Base-by-base conservation (phyloP, 2,888 invertebrate genomes). In the Rhagonycha lutea region DNA sequence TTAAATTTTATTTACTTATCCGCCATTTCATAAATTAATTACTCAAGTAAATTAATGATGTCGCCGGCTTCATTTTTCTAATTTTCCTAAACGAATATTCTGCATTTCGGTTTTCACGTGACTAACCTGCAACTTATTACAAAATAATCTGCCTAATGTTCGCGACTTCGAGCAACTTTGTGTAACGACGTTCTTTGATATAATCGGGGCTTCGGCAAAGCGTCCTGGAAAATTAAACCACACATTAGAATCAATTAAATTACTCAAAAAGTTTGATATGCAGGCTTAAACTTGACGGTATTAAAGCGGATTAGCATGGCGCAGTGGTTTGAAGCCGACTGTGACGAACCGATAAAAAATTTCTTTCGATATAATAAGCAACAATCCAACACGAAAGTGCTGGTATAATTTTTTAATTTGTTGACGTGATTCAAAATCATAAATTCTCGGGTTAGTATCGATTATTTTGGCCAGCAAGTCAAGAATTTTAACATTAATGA, bases 351-450 rank as follows among this genome's bases (percentile, higher is more conserved):
- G 2, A n/a, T 4, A 7, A n/a, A n/a, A n/a, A n/a, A n/a, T n/a
- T n/a, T 47, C 47, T n/a, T n/a, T 47, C n/a, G 4, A 12, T 28
- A 9, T 28, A 0, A 7, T 4, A 11, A 29, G 0, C 12, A 18
- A 18, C 1, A 18, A 18, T 18, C 12, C n/a, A 5, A 32, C 32
- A 32, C 32, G n/a, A 32, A 32, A 29, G 28, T 8, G 28, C 28
- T 9, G 28, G 9, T 28, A 28, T 28, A 28, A 28, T 28, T 29
- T 29, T 29, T 26, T 26, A 29, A 32, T 65, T 71, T 14, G 23
- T 47, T 68, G 29, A 68, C 72, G 72, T 72, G 72, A 72, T 72
- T 68, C 29, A 72, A 72, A 72, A 72, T 68, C 67, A 72, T 72
- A 72, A 72, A 72, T 72, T 72, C 72, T 60, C 3, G 12, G 1